These are phyloP conservation scores for Ctenopoma multispine DNA, from an alignment of 2,797 vertebrate genomes.

Conservation along the genomic window DNA sequence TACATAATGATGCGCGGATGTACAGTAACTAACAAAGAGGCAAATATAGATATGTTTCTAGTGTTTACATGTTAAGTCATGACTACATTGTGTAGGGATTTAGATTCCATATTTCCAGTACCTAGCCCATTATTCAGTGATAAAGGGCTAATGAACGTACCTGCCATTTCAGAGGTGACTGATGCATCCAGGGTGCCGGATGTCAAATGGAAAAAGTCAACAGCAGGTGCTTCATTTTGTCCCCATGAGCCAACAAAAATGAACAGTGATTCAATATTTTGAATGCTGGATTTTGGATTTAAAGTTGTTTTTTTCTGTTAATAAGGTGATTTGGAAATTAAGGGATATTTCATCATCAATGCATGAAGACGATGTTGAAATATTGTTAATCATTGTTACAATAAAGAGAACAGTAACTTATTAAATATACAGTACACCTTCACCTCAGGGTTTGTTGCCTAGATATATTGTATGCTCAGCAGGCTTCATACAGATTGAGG, in stretches of 20 bases:
- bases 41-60: slow-evolving; percentile 12
- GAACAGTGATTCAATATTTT: not conserved
- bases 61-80: slow-evolving; percentile 2
- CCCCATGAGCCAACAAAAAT: not conserved
- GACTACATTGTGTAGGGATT: slow-evolving; percentile 8
- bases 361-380: slow-evolving; percentile 37
- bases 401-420: not conserved
- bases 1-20: slow-evolving; percentile 43
- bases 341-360: slow-evolving; percentile 9
- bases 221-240: not conserved
- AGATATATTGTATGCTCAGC: not conserved
- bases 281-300: slow-evolving; percentile 4
- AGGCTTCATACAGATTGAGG: not conserved
- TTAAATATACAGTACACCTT: not conserved
- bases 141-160: slow-evolving; percentile 30
- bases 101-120: slow-evolving; percentile 4
- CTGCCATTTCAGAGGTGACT: not conserved
- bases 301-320: not conserved
- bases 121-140: slow-evolving; percentile 8
- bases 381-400: slow-evolving; percentile 25
- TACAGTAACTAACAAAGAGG: slow-evolving; percentile 17
- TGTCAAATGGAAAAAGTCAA: not conserved
- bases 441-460: not conserved
- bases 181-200: not conserved
- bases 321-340: slow-evolving; percentile 11